Evolutionary conservation across 2,113 vertebrate genomes (phyloP).

Genomic region (Nematolebias whitei): DNA sequence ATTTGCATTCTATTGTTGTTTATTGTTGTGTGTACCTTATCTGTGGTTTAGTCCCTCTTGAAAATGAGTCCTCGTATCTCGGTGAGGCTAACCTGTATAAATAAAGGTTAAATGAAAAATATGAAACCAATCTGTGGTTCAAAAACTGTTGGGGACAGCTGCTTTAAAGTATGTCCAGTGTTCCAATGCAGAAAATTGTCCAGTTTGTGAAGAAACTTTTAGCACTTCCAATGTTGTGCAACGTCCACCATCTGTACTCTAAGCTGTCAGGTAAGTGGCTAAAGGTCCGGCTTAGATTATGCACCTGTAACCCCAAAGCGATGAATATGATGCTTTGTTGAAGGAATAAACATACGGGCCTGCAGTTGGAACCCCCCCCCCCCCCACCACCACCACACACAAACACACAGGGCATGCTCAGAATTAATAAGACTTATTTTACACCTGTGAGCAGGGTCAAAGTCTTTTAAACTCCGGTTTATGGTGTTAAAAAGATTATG

Average conservation of each 20-base stretch:
- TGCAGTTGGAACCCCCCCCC: conserved; percentile 84
- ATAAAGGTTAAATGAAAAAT: no score
- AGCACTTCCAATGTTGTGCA: conserved; percentile 83
- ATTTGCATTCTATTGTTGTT: no score
- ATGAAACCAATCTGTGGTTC: no score
- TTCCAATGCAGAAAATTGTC: conserved; percentile 15
- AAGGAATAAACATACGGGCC: conserved; percentile 86
- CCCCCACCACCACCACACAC: no score
- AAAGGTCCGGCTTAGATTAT: conserved; percentile 83
- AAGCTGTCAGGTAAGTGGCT: conserved; percentile 90
- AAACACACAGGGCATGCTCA: conserved; percentile 79
- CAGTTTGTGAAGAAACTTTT: conserved; percentile 79
- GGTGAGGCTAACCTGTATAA: no score
- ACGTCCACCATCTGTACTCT: conserved; percentile 63
- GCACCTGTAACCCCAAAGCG: conserved; percentile 82
- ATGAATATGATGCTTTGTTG: conserved; percentile 93
- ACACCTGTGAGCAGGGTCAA: conserved; percentile 90
- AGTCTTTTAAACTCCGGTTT: conserved; percentile 93
- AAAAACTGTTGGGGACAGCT: no score
- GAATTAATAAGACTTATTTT: conserved; percentile 93
- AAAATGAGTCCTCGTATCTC: no score
- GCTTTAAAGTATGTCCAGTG: neutral
- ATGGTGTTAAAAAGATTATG: conserved; percentile 96
- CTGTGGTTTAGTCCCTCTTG: no score
- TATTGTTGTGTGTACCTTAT: no score